These are phyloP conservation scores for Sialis lutaria DNA, from an alignment of 2,888 invertebrate genomes.

Conservation along the genomic window DNA sequence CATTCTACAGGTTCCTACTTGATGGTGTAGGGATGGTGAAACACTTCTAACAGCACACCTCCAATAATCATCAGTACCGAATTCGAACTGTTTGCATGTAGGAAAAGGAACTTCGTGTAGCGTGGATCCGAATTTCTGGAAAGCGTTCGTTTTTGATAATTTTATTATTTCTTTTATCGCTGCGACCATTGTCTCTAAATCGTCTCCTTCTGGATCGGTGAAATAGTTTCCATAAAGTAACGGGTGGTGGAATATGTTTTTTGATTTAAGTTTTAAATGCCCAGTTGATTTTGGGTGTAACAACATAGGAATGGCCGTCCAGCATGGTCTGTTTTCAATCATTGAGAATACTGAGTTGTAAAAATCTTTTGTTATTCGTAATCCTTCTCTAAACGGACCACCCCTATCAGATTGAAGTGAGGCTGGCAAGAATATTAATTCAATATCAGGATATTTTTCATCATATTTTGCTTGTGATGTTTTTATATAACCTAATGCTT, in stretches of 20 bases:
- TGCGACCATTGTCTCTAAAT: slow-evolving; percentile 34
- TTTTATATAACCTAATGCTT: slow-evolving; percentile 40
- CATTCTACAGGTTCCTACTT: slow-evolving; percentile 37
- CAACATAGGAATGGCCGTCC: slow-evolving; percentile 43
- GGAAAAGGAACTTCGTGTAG: slow-evolving; percentile 28
- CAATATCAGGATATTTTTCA: slow-evolving; percentile 36
- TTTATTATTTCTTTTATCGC: slow-evolving; percentile 30
- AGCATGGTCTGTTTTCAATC: slow-evolving; percentile 25
- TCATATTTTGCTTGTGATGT: slow-evolving; percentile 30
- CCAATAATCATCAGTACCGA: slow-evolving; percentile 31
- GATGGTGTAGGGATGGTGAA: slow-evolving; percentile 30
- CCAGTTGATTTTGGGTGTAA: slow-evolving; percentile 58
- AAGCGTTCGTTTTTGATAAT: slow-evolving; percentile 27
- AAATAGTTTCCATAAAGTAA: slow-evolving; percentile 69
- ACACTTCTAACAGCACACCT: slow-evolving; percentile 29
- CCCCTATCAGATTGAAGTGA: slow-evolving; percentile 36
- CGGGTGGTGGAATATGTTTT: slow-evolving; percentile 53
- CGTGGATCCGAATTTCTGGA: slow-evolving; percentile 26
- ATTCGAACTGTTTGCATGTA: slow-evolving; percentile 26
- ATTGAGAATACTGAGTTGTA: slow-evolving; percentile 15
- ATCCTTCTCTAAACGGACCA: slow-evolving; percentile 7
- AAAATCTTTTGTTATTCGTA: background rate
- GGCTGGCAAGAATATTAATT: slow-evolving; percentile 35
- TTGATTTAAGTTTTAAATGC: slow-evolving; percentile 44
- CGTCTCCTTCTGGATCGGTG: slow-evolving; percentile 34